These are phyloP conservation scores for Sympetrum striolatum DNA, from an alignment of 2,888 invertebrate species.

Conservation along the genomic window DNA sequence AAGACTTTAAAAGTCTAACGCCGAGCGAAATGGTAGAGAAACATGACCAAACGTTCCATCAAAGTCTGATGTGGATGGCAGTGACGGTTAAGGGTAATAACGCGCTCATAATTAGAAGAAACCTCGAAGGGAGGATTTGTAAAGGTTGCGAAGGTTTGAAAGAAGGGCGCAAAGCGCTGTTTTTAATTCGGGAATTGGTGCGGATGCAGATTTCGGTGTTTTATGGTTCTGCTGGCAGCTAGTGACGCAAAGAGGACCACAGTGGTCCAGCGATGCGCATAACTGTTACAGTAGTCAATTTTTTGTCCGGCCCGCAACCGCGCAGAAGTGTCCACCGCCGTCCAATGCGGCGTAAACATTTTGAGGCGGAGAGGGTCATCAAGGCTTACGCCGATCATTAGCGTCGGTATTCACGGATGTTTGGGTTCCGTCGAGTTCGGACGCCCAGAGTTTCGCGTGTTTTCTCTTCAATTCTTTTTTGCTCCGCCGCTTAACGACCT, in stretches of 20 bases:
- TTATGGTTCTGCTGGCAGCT: not conserved
- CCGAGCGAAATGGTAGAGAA: too few species aligned
- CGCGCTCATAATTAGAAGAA: too few species aligned
- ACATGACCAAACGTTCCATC: too few species aligned
- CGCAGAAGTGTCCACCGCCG: not conserved
- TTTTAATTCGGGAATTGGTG: not conserved
- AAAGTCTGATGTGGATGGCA: too few species aligned
- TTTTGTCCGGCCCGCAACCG: not conserved
- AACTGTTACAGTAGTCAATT: conserved; percentile 35
- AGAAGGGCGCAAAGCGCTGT: not conserved
- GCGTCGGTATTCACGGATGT: conserved; percentile 26
- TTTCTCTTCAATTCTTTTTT: not conserved
- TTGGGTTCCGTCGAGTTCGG: not conserved
- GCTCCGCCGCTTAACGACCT: not conserved
- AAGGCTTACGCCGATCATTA: conserved; percentile 23
- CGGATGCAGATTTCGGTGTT: not conserved
- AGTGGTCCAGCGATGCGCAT: conserved; percentile 29
- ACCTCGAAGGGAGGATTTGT: too few species aligned
- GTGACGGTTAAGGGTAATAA: too few species aligned
- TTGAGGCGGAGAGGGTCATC: not conserved
- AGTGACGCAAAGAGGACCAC: conserved; percentile 2
- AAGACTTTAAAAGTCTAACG: not conserved
- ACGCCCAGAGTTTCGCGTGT: not conserved
- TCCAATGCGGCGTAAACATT: conserved; percentile 17
- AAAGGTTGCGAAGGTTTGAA: not conserved